Evolutionary conservation across 2,113 vertebrate genomes (phyloP).

Genomic region (Hypocryptadius cinnamomeus): DNA sequence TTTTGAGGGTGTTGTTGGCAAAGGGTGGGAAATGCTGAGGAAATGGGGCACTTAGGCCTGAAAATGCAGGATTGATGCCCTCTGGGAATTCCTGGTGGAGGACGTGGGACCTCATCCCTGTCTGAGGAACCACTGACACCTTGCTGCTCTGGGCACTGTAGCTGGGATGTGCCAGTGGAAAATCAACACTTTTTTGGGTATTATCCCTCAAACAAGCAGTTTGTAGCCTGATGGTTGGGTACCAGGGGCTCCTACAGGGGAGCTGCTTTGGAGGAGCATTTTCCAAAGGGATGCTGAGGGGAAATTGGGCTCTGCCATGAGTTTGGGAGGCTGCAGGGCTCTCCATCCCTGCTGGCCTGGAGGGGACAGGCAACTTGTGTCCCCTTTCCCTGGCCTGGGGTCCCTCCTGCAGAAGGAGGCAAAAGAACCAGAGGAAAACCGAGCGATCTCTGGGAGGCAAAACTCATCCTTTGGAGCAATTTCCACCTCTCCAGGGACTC

Average conservation of each 20-base stretch:
- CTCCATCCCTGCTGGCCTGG: not conserved
- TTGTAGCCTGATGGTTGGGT: not conserved
- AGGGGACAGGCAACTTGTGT: not conserved
- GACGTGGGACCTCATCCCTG: accelerated
- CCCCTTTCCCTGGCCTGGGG: not conserved
- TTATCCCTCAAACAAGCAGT: not conserved
- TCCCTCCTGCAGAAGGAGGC: not conserved
- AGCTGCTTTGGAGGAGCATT: not conserved
- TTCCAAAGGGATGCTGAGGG: not conserved
- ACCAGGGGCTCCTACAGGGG: accelerated
- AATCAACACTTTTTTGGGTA: accelerated
- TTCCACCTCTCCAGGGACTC: not conserved
- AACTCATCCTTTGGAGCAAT: not conserved
- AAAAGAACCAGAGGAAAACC: not conserved
- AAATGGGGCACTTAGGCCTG: accelerated
- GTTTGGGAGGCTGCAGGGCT: not conserved
- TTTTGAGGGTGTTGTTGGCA: not conserved
- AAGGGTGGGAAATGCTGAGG: not conserved
- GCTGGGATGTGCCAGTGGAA: not conserved
- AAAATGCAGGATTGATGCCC: not conserved
- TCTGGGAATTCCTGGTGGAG: not conserved
- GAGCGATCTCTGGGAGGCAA: not conserved
- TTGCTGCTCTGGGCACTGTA: accelerated
- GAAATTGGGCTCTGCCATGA: not conserved
- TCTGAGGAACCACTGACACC: not conserved